phyloP scores from a whole-genome alignment of 2,797 vertebrate genomes.

The Psittacula derbiana region DNA sequence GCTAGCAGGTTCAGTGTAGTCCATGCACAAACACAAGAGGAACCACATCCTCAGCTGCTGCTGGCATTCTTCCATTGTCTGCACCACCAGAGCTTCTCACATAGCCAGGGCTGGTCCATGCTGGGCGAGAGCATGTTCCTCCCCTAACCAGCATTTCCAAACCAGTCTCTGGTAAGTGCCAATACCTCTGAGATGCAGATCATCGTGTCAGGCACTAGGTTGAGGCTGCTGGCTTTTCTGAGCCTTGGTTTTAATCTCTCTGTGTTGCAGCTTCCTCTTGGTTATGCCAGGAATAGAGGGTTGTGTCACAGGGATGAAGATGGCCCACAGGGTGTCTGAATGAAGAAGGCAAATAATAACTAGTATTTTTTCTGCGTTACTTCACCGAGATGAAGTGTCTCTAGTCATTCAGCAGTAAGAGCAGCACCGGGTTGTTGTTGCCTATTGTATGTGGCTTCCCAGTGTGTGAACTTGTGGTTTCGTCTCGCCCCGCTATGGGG shows the following conservation, averaged over 20 bases:
- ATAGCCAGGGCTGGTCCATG: not conserved
- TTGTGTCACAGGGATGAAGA: not conserved
- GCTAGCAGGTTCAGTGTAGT: not conserved
- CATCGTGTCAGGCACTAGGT: not conserved
- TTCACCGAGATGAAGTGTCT: not conserved
- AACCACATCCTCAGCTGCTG: constrained; percentile 19
- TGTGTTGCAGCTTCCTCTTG: not conserved
- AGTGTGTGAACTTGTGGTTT: not conserved
- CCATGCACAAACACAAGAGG: not conserved
- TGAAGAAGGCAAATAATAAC: not conserved
- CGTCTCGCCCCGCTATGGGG: not conserved
- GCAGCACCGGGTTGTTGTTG: not conserved
- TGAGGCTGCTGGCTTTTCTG: not conserved
- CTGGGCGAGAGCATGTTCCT: not conserved
- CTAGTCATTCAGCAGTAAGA: not conserved
- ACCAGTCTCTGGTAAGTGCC: not conserved
- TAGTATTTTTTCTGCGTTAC: not conserved
- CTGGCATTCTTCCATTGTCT: constrained; percentile 18
- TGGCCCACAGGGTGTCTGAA: not conserved
- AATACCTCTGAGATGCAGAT: not conserved
- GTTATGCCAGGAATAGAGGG: not conserved
- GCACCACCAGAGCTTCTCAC: not conserved
- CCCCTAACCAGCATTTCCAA: not conserved
- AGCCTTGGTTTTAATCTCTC: not conserved
- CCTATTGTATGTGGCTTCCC: not conserved